Percentiles rank a stretch among this genome's conserved stretches.
These are phyloP conservation scores for Pollenia angustigena DNA, from an alignment of 2,888 invertebrate species.

Conservation along the genomic window DNA sequence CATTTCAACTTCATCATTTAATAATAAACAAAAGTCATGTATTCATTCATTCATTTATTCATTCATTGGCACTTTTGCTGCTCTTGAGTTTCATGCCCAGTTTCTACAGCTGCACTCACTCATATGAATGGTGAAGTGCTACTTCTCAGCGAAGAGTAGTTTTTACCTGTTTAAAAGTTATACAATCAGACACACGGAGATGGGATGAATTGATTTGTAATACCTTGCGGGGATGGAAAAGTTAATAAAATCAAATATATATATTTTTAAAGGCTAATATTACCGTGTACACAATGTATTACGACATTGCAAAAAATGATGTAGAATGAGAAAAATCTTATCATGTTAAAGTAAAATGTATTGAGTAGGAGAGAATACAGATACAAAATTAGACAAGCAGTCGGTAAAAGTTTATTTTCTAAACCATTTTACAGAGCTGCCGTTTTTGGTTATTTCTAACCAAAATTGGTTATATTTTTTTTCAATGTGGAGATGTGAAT, in stretches of 20 bases:
- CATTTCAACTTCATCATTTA: conserved; percentile 54
- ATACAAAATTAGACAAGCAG: no score
- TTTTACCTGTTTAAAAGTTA: conserved; percentile 50
- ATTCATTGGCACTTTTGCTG: conserved; percentile 61
- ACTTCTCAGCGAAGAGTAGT: conserved; percentile 61
- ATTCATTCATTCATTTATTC: not conserved
- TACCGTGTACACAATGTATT: not conserved
- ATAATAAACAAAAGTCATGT: conserved; percentile 6
- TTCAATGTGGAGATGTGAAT: no score
- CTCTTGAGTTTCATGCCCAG: conserved; percentile 45
- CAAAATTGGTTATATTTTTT: no score
- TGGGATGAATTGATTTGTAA: not conserved
- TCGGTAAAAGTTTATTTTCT: no score
- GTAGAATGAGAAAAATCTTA: no score
- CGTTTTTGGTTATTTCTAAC: no score
- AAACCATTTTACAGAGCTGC: no score
- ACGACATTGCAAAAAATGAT: no score
- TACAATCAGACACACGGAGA: conserved; percentile 6
- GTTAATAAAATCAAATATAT: not conserved
- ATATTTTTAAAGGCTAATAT: not conserved
- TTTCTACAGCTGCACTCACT: conserved; percentile 1
- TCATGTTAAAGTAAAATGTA: no score
- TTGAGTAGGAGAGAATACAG: no score
- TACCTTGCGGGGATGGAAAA: not conserved
- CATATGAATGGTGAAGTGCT: conserved; percentile 61